phyloP scores from a whole-genome alignment of 2,113 vertebrate species.

The Cacatua alba region DNA sequence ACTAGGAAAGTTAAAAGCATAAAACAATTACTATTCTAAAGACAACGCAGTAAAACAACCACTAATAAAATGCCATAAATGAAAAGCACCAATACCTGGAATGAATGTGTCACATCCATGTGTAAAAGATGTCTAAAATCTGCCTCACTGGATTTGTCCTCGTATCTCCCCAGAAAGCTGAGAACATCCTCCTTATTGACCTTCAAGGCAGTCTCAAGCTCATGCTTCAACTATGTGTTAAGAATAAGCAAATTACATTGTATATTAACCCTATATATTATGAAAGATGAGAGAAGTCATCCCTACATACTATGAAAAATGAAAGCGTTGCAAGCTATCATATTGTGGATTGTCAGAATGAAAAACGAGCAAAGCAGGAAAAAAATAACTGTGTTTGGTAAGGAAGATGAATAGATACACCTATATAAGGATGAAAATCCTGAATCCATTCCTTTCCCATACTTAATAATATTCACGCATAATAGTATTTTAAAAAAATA shows the following conservation, averaged over 20 bases:
- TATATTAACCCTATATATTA: background rate
- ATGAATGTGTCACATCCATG: constrained; percentile 73
- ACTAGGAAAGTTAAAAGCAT: background rate
- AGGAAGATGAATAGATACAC: background rate
- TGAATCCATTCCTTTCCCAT: background rate
- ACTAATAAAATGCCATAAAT: background rate
- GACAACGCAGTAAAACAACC: background rate
- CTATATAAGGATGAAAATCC: background rate
- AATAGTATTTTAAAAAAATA: background rate
- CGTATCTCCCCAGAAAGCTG: constrained; percentile 71
- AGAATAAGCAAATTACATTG: background rate
- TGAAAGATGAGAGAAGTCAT: background rate
- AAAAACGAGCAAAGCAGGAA: background rate
- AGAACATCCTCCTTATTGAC: constrained; percentile 74
- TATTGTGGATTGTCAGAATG: background rate
- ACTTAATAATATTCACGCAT: background rate
- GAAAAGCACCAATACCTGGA: constrained; percentile 74
- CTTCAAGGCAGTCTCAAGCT: constrained; percentile 73
- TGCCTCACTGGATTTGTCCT: constrained; percentile 49
- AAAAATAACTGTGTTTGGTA: background rate
- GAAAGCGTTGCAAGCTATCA: background rate
- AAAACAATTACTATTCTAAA: background rate
- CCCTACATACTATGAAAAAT: background rate
- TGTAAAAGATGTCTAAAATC: constrained; percentile 67
- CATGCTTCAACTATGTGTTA: constrained; percentile 68